phyloP scores from a whole-genome alignment of 2,113 vertebrate species.

The Cairina moschata region DNA sequence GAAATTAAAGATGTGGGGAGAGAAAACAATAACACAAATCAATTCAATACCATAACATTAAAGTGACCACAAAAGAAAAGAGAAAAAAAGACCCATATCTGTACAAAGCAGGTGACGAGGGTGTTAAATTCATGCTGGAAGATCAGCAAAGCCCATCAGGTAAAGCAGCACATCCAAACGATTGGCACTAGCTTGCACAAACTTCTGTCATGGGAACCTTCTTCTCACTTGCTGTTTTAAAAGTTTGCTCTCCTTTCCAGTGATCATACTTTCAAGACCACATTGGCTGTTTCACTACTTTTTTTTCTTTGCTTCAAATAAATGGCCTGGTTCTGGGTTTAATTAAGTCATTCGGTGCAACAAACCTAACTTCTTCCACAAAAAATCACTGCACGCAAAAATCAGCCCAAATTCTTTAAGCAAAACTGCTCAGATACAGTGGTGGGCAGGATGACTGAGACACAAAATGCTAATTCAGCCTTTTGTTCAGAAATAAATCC shows the following conservation, averaged over 20 bases:
- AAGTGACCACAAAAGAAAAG: background rate
- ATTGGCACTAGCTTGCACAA: background rate
- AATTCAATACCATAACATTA: background rate
- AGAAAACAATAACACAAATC: background rate
- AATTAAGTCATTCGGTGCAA: background rate
- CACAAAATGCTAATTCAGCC: background rate
- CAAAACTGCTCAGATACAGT: background rate
- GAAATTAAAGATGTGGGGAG: background rate
- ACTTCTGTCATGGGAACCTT: background rate
- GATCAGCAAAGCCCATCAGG: background rate
- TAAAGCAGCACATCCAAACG: background rate
- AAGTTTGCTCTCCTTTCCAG: background rate
- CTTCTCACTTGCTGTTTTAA: background rate
- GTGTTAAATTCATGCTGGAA: background rate
- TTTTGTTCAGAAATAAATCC: background rate
- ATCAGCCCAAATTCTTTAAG: background rate
- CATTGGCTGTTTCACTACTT: background rate
- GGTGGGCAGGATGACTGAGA: background rate
- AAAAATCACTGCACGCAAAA: background rate
- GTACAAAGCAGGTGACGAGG: background rate
- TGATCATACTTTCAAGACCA: background rate
- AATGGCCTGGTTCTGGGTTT: background rate
- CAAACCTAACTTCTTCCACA: background rate
- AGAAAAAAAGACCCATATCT: background rate
- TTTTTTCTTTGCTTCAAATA: background rate